These are phyloP conservation scores for Glyptemys insculpta DNA, from an alignment of 2,797 vertebrate species.

Conservation along the genomic window DNA sequence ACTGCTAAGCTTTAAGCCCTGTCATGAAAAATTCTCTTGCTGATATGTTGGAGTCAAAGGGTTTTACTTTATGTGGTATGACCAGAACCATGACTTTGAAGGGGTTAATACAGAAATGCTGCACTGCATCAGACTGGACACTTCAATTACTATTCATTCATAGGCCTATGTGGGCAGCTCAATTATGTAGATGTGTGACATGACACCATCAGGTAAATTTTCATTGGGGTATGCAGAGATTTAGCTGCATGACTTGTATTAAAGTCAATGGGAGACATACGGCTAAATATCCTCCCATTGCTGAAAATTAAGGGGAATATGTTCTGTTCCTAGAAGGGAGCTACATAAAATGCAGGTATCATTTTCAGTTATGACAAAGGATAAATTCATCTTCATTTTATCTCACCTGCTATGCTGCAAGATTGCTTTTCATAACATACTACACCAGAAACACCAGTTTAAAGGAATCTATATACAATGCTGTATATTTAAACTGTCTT, in stretches of 20 bases:
- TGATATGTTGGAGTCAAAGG: not conserved
- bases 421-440: not conserved
- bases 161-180: not conserved
- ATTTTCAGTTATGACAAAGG: slow-evolving; percentile 62
- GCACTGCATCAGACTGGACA: not conserved
- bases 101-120: not conserved
- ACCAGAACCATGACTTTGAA: not conserved
- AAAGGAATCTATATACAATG: not conserved
- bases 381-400: slow-evolving; percentile 49
- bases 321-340: not conserved
- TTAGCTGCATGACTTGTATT: slow-evolving; percentile 9
- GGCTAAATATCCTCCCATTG: slow-evolving; percentile 13
- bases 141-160: not conserved
- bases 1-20: not conserved
- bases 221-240: not conserved
- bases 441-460: slow-evolving; percentile 5
- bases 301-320: not conserved
- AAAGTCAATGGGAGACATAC: not conserved
- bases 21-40: not conserved
- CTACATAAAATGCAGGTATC: slow-evolving; percentile 32
- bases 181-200: not conserved
- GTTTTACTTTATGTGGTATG: not conserved
- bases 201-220: not conserved
- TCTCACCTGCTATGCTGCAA: not conserved
- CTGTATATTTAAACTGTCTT: slow-evolving; percentile 20